Evolutionary conservation across 37 sponge, comb jelly and placozoan species (phyloP).

Genomic region (Amphimedon queenslandica): DNA sequence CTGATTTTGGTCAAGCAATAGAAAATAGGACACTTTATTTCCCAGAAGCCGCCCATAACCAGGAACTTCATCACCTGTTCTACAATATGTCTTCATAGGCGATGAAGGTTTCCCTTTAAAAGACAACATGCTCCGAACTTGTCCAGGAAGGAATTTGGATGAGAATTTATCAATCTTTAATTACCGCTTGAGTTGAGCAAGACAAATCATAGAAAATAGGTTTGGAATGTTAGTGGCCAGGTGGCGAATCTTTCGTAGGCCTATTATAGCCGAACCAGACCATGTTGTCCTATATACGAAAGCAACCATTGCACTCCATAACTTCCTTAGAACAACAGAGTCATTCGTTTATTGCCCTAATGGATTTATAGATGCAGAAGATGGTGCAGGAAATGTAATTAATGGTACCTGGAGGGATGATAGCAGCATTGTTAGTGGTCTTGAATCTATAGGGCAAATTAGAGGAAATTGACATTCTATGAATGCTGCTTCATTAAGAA

Average conservation of each 20-base stretch:
- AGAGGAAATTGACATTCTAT: constrained; percentile 4
- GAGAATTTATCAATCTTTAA: constrained; percentile 9
- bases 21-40: constrained; percentile 11
- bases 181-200: constrained; percentile 16
- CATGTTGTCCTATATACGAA: constrained; percentile 21
- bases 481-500: background rate
- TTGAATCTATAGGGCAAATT: constrained; percentile 1
- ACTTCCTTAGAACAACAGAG: constrained; percentile 27
- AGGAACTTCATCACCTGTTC: constrained; percentile 7
- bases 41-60: constrained; percentile 15
- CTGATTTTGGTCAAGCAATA: constrained; percentile 31
- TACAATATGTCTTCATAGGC: constrained; percentile 20
- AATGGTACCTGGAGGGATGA: constrained; percentile 32
- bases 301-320: constrained; percentile 33
- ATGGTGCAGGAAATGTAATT: constrained; percentile 29
- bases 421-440: constrained; percentile 4
- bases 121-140: constrained; percentile 14
- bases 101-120: constrained; percentile 41
- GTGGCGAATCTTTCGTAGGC: constrained; percentile 25
- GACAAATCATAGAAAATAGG: constrained; percentile 1
- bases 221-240: constrained; percentile 31
- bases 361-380: constrained; percentile 43
- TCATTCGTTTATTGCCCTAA: constrained; percentile 15
- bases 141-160: constrained; percentile 22
- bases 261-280: constrained; percentile 38